Evolutionary conservation across 2,888 invertebrate genomes (phyloP), one percentile per base, ranked within the genome.

Genomic region (Apodemia zela): DNA sequence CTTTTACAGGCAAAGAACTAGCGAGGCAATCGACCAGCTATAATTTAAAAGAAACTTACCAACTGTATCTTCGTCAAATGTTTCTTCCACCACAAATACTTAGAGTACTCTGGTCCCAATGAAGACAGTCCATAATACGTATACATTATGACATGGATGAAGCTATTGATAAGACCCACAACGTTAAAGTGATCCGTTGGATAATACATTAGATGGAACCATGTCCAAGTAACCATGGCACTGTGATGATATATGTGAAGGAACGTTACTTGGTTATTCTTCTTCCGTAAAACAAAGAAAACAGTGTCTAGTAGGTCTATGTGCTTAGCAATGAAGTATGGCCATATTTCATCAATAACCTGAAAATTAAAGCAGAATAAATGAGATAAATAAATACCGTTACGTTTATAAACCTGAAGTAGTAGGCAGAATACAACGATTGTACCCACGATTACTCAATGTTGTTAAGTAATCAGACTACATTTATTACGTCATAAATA

Each of bases 161-260:
- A 93, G 4, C 96, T 95, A 78, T 97, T 96, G 60, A 96, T 82
- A 69, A 95, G 84, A 0, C 95, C 95, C 2, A 96, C 93, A 51
- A 96, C 93, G 1, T 95, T 94, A 15, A 95, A 95, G 73, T 97
- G 96, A 60, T 96, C 96, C 25, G 95, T 95, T 47, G 96, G 96
- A 51, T 95, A 85, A 78, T 94, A 95, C 85, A 95, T 94, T 35
- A 95, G 82, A 68, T 95, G 96, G 45, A 95, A 93, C 96, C 96
- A 97, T 0, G 94, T 94, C 91, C 96, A 94, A n/a, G 95, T 80
- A 29, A 95, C 95, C 86, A 96, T 96, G 33, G 94, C 88, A 0
- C 95, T 91, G 79, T 98, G 98, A 82, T 98, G 98, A 78, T 97
- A 98, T 0, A 98, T 94, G 75, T 98, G 98, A 11, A 98, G 94